phyloP scores from a whole-genome alignment of 1,140 invertebrate genomes.

The Augochlora pura region DNA sequence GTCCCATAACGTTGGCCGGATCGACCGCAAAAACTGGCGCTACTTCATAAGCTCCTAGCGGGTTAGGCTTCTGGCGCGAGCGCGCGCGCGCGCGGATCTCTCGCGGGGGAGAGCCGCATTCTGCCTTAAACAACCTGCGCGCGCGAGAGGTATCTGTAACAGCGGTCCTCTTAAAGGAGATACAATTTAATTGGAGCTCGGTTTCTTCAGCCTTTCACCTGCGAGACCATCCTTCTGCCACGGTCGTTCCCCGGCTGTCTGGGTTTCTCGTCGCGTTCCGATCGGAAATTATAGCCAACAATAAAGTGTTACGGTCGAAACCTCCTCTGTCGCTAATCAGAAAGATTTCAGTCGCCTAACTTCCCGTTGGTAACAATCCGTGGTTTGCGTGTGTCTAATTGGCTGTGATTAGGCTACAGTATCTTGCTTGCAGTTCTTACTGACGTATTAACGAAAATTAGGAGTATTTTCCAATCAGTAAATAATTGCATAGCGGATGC shows the following conservation, averaged over 20 bases:
- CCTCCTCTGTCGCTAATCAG: too few species aligned
- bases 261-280: slow-evolving; percentile 2
- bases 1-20: slow-evolving; percentile 40
- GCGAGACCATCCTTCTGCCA: slow-evolving; percentile 50
- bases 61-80: background rate
- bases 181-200: slow-evolving; percentile 64
- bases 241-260: background rate
- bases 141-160: slow-evolving; percentile 45
- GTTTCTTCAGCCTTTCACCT: slow-evolving; percentile 63
- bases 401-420: too few species aligned
- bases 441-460: too few species aligned
- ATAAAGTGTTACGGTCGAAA: too few species aligned
- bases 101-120: slow-evolving; percentile 35
- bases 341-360: too few species aligned
- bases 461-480: too few species aligned
- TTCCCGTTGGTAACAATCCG: too few species aligned
- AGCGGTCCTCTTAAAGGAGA: slow-evolving; percentile 57
- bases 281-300: too few species aligned
- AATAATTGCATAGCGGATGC: too few species aligned
- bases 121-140: slow-evolving; percentile 46
- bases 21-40: slow-evolving; percentile 52
- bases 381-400: too few species aligned
- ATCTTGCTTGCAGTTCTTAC: too few species aligned
- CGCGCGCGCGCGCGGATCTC: background rate
- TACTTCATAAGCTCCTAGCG: slow-evolving; percentile 49